phyloP scores from a whole-genome alignment of 2,888 invertebrate genomes.

The Chalcosyrphus nemorum region DNA sequence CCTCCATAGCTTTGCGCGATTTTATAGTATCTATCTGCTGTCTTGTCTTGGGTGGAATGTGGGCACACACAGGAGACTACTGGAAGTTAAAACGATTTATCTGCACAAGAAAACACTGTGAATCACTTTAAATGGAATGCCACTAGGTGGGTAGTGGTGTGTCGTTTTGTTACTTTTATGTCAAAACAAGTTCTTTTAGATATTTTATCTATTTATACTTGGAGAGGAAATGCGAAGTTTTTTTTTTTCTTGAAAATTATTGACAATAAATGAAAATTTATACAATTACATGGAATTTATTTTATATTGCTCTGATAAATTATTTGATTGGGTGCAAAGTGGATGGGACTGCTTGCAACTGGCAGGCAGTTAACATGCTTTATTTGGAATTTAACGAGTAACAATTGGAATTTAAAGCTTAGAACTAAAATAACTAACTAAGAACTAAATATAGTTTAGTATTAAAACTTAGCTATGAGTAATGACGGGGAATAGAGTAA shows the following conservation, averaged over 20 bases:
- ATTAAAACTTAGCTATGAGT: too few species aligned
- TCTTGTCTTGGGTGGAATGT: conserved; percentile 49
- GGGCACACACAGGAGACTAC: conserved; percentile 45
- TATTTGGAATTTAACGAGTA: too few species aligned
- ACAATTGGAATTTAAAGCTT: too few species aligned
- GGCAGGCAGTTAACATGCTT: too few species aligned
- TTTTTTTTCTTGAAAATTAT: conserved; percentile 1
- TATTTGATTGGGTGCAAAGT: too few species aligned
- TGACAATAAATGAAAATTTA: conserved; percentile 3
- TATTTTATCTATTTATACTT: conserved; percentile 11
- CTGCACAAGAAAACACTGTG: conserved; percentile 53
- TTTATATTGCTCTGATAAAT: not conserved
- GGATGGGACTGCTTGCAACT: too few species aligned
- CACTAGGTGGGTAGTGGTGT: conserved; percentile 65
- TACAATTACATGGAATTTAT: not conserved
- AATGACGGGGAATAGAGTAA: too few species aligned
- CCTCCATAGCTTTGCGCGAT: conserved; percentile 45
- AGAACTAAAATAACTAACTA: too few species aligned
- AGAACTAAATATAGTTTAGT: too few species aligned
- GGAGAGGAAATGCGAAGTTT: not conserved
- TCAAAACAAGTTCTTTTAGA: conserved; percentile 67
- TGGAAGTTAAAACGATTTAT: conserved; percentile 65
- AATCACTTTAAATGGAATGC: conserved; percentile 70
- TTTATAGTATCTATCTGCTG: conserved; percentile 53
- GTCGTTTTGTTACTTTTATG: conserved; percentile 62